These are phyloP conservation scores for Coregonus clupeaformis DNA, from an alignment of 2,113 vertebrate genomes.

Conservation along the genomic window DNA sequence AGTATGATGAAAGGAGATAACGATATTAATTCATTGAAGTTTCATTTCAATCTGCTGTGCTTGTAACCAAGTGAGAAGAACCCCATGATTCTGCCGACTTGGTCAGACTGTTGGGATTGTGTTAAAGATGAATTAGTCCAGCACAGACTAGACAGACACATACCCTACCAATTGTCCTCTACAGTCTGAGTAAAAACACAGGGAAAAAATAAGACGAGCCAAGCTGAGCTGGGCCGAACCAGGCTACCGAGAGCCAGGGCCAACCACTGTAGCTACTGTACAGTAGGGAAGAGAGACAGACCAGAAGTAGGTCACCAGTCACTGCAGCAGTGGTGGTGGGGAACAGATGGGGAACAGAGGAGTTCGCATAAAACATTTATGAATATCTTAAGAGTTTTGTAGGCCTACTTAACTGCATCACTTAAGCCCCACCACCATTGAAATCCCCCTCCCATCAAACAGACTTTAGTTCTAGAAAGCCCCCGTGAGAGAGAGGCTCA, in stretches of 20 bases:
- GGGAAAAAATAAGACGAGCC: no score
- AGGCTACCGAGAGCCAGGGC: background rate
- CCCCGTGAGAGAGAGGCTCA: conserved; percentile 3
- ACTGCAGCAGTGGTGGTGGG: background rate
- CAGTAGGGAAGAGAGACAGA: background rate
- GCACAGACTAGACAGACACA: no score
- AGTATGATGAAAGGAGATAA: background rate
- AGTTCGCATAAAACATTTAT: background rate
- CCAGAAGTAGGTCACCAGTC: conserved; percentile 48
- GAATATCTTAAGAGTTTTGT: background rate
- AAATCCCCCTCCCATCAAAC: background rate
- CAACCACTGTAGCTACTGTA: background rate
- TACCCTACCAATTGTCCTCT: no score
- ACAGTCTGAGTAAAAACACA: no score
- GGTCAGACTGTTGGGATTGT: no score
- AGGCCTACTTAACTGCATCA: background rate
- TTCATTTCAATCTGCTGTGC: no score
- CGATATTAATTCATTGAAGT: no score
- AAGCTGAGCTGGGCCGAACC: no score
- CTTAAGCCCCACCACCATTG: background rate
- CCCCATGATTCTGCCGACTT: no score
- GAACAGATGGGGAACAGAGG: conserved; percentile 35
- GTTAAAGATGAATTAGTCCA: no score
- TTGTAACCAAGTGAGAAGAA: no score
- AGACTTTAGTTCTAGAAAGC: background rate